Base-by-base conservation (phyloP, 2,113 vertebrate species). In the Trematomus loennbergii region DNA sequence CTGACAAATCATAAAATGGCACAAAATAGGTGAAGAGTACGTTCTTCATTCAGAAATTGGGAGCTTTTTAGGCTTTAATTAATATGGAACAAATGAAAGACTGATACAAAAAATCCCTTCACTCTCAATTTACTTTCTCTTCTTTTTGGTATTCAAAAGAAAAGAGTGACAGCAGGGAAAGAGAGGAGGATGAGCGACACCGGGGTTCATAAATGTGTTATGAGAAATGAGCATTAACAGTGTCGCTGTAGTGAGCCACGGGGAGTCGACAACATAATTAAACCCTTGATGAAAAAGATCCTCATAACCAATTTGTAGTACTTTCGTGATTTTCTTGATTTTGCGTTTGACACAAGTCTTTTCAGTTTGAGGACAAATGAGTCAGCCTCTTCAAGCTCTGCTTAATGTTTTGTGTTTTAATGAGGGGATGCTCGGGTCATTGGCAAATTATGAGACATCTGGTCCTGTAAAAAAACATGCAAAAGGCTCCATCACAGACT, bases 1-100 rank as follows among this genome's bases (percentile, higher is more conserved):
- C 22, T 33, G 13, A 59, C 15, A 33, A 33, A 59, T 33, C 33
- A 8, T 16, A 33, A 9, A 9, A 16, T 4, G 6, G 25, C 25
- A 33, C 57, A 59, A 33, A 33, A 9, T 59, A 59, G 25, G 57
- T 16, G 7, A 7, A 17, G 8, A 17, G 20, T 25, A 20, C 15
- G 13, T 65, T 22, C 20, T 29, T 48, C 45, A 17, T 11, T 45
- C 62, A 48, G 13, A 49, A 29, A 20, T 8, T 5, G n/a, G 20
- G 61, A 15, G 22, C 15, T 29, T 66, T 66, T 16, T 50, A 29
- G 46, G 9, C 33, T 17, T 50, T 33, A 17, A 18, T 9, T 7
- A 22, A 48, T 48, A 66, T 50, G 61, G 43, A n/a, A 64, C n/a
- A 48, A 64, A 22, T 66, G 46, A 29, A 65, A 49, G 13, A 17